phyloP scores from a whole-genome alignment of 1,140 invertebrate genomes.

The Asbolus verrucosus region DNA sequence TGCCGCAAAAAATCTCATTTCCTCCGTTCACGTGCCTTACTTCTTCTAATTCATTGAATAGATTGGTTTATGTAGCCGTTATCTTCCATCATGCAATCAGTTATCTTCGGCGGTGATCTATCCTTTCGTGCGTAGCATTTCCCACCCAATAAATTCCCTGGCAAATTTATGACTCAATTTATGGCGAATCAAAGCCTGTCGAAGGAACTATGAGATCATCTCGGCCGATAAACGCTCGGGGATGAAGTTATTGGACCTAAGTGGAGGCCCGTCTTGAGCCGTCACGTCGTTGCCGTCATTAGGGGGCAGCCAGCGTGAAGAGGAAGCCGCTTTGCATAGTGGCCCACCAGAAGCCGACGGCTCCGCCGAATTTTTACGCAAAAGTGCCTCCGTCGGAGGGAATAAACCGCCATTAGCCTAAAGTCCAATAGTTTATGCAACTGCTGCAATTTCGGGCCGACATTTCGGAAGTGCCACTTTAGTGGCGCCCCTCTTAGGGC shows the following conservation, averaged over 20 bases:
- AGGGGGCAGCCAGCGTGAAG: conserved; percentile 3
- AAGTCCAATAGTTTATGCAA: no score
- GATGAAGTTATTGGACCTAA: conserved; percentile 32
- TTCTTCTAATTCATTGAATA: conserved; percentile 16
- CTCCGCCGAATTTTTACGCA: no score
- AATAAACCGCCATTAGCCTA: no score
- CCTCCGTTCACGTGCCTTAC: conserved; percentile 1
- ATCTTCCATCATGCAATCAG: conserved; percentile 35
- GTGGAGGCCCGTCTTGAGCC: no score
- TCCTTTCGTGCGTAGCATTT: conserved; percentile 45
- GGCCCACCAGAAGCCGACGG: no score
- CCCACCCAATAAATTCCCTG: conserved; percentile 47
- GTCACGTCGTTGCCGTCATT: conserved; percentile 18
- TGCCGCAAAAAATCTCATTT: conserved; percentile 13
- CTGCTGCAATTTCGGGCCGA: no score
- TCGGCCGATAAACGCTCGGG: conserved; percentile 30
- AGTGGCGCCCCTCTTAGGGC: no score
- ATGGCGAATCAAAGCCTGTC: conserved; percentile 47
- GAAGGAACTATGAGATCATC: conserved; percentile 41
- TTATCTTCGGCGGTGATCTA: conserved; percentile 40
- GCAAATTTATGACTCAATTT: conserved; percentile 50
- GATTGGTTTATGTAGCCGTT: conserved; percentile 21
- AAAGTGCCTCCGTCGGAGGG: no score
- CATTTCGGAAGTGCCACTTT: no score
- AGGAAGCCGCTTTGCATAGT: background rate